phyloP scores from a whole-genome alignment of 2,113 vertebrate species.

The Amazona vittata region DNA sequence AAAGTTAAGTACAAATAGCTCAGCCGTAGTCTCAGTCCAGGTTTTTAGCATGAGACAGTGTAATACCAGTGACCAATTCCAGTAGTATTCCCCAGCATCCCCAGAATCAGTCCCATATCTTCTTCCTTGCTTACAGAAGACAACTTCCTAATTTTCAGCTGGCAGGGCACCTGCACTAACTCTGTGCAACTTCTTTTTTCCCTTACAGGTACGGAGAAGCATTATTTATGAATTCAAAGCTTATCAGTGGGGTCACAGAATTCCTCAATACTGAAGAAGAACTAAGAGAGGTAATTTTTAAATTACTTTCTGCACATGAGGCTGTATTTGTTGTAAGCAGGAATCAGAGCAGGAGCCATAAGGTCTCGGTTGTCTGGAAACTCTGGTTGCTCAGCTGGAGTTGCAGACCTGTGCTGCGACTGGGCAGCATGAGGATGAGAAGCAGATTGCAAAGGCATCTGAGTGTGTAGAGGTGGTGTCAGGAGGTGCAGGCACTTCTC shows the following conservation, averaged over 20 bases:
- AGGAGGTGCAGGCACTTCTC: neutral
- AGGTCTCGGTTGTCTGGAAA: neutral
- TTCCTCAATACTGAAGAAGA: constrained; percentile 94
- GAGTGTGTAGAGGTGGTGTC: neutral
- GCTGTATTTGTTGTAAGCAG: neutral
- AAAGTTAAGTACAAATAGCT: neutral
- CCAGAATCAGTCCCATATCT: neutral
- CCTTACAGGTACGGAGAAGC: constrained; percentile 92
- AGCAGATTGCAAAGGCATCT: neutral
- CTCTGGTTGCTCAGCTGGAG: neutral
- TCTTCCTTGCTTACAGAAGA: neutral
- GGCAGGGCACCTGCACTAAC: neutral
- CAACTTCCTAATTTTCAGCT: neutral
- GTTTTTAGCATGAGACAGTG: neutral
- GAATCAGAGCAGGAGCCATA: neutral
- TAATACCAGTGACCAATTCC: neutral
- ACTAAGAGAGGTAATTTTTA: constrained; percentile 87
- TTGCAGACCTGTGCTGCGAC: fast-evolving
- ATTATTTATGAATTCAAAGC: constrained; percentile 96
- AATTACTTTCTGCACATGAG: neutral
- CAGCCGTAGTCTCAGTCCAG: neutral
- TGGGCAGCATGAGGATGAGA: neutral
- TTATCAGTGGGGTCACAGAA: constrained; percentile 96
- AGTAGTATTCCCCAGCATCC: neutral
- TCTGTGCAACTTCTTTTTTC: constrained; percentile 18